These are phyloP conservation scores for Xestia sexstrigata DNA, from an alignment of 2,888 invertebrate species.

Conservation along the genomic window DNA sequence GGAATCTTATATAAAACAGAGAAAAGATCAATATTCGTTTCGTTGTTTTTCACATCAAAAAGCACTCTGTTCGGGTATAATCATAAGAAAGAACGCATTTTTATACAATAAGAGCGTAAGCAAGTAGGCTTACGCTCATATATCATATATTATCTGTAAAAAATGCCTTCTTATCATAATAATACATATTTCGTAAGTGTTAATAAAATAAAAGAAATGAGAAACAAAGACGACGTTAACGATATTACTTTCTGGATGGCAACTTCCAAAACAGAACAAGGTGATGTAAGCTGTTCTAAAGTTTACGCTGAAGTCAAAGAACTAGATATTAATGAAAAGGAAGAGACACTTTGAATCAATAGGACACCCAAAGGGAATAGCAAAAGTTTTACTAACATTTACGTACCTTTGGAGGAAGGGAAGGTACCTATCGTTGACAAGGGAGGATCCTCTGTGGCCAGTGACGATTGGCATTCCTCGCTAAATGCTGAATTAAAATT, in stretches of 20 bases:
- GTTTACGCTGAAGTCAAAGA: neutral
- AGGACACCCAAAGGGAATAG: neutral
- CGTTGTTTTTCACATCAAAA: neutral
- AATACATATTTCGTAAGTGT: conserved; percentile 1
- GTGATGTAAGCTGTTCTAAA: conserved; percentile 2
- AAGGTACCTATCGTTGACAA: neutral
- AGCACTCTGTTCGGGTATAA: conserved; percentile 18
- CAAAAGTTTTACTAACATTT: neutral
- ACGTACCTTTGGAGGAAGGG: neutral
- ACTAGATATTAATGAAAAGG: neutral
- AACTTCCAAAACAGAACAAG: neutral
- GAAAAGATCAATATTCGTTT: conserved; percentile 1
- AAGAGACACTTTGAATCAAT: conserved; percentile 1
- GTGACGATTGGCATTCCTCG: no score
- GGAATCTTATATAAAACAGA: conserved; percentile 7
- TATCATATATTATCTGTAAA: no score
- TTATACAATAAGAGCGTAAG: conserved; percentile 4
- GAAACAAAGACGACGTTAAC: neutral
- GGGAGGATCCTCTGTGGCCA: neutral
- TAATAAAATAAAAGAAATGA: conserved; percentile 6
- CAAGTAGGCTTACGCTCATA: no score
- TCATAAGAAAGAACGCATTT: neutral
- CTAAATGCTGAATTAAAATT: no score
- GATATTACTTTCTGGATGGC: conserved; percentile 8
- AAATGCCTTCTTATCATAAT: no score